Base-by-base conservation (phyloP, 2,797 vertebrate genomes). In the Acipenser transmontanus region DNA sequence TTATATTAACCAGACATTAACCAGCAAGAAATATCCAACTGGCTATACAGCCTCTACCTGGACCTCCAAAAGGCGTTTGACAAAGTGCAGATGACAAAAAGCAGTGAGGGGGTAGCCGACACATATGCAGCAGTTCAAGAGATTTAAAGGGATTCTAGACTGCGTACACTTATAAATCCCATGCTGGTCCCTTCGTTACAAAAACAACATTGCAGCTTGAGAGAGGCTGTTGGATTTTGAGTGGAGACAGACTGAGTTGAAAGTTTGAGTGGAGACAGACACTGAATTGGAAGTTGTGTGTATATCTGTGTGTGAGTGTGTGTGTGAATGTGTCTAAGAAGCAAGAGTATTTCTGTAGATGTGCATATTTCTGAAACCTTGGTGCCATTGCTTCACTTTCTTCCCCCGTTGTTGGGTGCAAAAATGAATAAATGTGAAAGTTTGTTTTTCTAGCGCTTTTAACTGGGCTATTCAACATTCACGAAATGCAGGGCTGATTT, bases 301-400 rank as follows among this genome's bases (percentile, higher is more conserved):
- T 51, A 10, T 49, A 47, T 57, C 47, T 13, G 50, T 6, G 64
- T 10, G 10, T 69, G 17, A 52, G 34, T 17, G 13, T 56, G 14
- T 47, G 50, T 14, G 6, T 61, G 54, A 62, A 70, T 61, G 47
- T 52, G 7, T 56, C 47, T 17, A 61, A 61, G 47, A 65, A 51
- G 64, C 69, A 65, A 66, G 68, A 63, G 70, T 72, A 14, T 71
- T 49, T 64, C 59, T 59, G 47, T 67, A 61, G 65, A 48, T 12
- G 47, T 47, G 14, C 50, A 52, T 59, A 62, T 64, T 47, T 12
- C 47, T 7, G 63, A 57, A 57, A 14, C 9, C 12, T n/a, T n/a
- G 12, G 54, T 34, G 34, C 4, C 34, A 34, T 34, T 34, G 34
- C 34, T 34, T 34, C 34, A 34, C 54, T 13, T 57, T 6, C 54